These are phyloP conservation scores for Peromyscus leucopus DNA, from an alignment of 2,113 vertebrate genomes.

Conservation along the genomic window DNA sequence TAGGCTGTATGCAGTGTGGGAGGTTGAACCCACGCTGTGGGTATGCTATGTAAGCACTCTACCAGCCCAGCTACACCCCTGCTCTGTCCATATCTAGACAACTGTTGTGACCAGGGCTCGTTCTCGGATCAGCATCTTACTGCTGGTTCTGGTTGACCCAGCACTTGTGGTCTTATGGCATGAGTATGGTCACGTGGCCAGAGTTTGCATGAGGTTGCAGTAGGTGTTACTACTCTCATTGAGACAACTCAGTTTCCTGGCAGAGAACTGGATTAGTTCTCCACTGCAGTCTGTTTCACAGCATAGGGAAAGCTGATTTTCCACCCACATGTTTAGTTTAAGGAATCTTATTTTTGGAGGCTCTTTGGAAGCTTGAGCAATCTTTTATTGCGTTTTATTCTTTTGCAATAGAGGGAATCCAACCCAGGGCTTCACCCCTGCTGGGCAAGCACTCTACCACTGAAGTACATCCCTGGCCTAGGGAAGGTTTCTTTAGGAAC, in stretches of 20 bases:
- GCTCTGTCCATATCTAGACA: neutral
- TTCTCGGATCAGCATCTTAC: neutral
- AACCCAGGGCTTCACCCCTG: neutral
- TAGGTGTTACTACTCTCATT: slow-evolving; percentile 53
- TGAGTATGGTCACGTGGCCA: neutral
- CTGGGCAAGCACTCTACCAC: neutral
- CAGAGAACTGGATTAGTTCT: neutral
- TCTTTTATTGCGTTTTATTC: neutral
- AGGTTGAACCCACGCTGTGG: neutral
- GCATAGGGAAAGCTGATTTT: slow-evolving; percentile 33
- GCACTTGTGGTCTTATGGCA: accelerated
- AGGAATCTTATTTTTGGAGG: slow-evolving; percentile 73
- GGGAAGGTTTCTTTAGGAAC: neutral
- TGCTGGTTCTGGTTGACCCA: neutral
- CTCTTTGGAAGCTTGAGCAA: slow-evolving; percentile 46
- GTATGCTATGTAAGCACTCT: neutral
- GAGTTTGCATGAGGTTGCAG: neutral
- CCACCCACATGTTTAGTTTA: slow-evolving; percentile 49
- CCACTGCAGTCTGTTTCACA: slow-evolving; percentile 36
- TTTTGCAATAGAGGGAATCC: neutral
- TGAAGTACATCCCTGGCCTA: neutral
- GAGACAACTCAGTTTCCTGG: slow-evolving; percentile 14
- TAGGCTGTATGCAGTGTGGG: neutral
- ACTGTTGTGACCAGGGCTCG: neutral
- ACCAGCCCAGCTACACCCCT: neutral